A percentile compares a stretch with the other conserved stretches of the same genome.
phyloP scores from a whole-genome alignment of 2,888 invertebrate genomes.

The Ametastegia equiseti region DNA sequence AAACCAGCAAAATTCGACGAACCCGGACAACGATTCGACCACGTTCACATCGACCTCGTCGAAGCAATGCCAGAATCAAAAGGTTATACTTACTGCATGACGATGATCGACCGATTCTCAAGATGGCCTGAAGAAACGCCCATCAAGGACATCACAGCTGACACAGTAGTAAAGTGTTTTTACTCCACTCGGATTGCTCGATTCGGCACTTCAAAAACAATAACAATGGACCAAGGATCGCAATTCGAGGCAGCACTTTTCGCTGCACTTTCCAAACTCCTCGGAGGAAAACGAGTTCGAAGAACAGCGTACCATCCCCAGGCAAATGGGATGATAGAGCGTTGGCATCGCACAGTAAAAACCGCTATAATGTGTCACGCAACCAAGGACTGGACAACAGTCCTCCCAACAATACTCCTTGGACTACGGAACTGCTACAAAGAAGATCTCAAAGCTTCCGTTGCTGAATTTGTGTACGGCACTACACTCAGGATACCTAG shows the following conservation, averaged over 20 bases:
- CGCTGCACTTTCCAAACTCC: conserved; percentile 47
- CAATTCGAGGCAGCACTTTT: conserved; percentile 63
- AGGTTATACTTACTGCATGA: conserved; percentile 65
- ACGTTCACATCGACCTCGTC: conserved; percentile 74
- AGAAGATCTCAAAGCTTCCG: conserved; percentile 56
- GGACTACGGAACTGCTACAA: conserved; percentile 57
- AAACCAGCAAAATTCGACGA: conserved; percentile 52
- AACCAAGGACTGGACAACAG: conserved; percentile 49
- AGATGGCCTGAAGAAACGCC: conserved; percentile 67
- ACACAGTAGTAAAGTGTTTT: conserved; percentile 62
- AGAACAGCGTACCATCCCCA: conserved; percentile 58
- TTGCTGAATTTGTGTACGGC: conserved; percentile 56
- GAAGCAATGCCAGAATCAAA: conserved; percentile 64
- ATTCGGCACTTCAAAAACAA: conserved; percentile 63
- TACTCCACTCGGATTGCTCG: conserved; percentile 62
- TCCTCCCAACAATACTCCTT: conserved; percentile 56
- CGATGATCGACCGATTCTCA: conserved; percentile 65
- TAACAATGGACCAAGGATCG: conserved; percentile 66
- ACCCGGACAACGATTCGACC: conserved; percentile 65
- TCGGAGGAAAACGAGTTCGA: conserved; percentile 50
- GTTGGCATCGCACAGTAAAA: conserved; percentile 57
- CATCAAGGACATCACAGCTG: conserved; percentile 62
- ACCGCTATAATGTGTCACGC: conserved; percentile 56
- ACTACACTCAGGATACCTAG: conserved; percentile 56
- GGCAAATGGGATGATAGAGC: conserved; percentile 59